These are phyloP conservation scores for Papilio glaucus DNA, from an alignment of 1,140 invertebrate species.

Conservation along the genomic window DNA sequence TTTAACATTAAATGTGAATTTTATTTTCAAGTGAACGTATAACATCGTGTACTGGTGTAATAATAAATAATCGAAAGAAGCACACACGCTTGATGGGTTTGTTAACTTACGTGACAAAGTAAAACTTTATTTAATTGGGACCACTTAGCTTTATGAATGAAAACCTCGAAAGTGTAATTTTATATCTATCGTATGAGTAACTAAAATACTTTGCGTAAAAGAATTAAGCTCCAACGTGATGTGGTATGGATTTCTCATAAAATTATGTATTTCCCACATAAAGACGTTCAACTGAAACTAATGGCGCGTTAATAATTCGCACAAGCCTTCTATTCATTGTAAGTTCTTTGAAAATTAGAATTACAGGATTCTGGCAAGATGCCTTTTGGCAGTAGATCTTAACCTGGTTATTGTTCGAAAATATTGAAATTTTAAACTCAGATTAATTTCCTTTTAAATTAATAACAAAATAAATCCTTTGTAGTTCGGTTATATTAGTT, in stretches of 20 bases:
- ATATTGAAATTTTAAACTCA: constrained; percentile 9
- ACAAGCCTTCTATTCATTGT: constrained; percentile 73
- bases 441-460: not conserved
- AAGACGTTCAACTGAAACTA: constrained; percentile 72
- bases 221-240: not conserved
- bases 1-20: constrained; percentile 5
- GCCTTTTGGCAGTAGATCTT: constrained; percentile 73
- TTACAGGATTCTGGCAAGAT: constrained; percentile 76
- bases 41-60: too few species aligned
- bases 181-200: too few species aligned
- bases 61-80: too few species aligned
- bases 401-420: constrained; percentile 62
- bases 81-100: too few species aligned
- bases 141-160: too few species aligned
- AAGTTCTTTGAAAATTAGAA: constrained; percentile 74
- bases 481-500: not conserved
- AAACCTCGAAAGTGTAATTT: too few species aligned
- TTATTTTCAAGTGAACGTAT: not conserved
- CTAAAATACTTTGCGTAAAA: not conserved
- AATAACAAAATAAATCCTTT: not conserved
- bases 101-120: too few species aligned
- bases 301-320: constrained; percentile 77
- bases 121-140: too few species aligned
- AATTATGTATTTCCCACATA: constrained; percentile 62
- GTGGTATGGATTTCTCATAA: constrained; percentile 30